phyloP scores from a whole-genome alignment of 2,797 vertebrate genomes.

The Parotocinclus haroldoi region DNA sequence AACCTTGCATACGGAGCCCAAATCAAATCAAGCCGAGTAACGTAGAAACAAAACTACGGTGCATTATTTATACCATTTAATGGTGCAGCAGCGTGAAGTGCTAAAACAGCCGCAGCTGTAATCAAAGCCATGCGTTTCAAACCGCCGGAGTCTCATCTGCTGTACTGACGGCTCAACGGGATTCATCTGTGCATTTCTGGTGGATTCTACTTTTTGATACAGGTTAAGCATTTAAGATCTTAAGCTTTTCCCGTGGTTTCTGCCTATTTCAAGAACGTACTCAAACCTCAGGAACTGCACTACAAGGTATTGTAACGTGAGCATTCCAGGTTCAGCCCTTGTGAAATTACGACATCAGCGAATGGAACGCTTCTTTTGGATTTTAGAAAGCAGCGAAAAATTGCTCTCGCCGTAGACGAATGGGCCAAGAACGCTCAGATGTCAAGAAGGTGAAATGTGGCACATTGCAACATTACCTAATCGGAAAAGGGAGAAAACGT shows the following conservation, averaged over 20 bases:
- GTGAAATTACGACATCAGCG: slow-evolving; percentile 14
- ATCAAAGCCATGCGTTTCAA: slow-evolving; percentile 91
- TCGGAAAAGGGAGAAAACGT: too few species aligned
- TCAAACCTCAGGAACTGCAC: slow-evolving; percentile 18
- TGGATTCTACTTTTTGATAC: slow-evolving; percentile 72
- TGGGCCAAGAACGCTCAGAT: too few species aligned
- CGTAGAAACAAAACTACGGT: slow-evolving; percentile 84
- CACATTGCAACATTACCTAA: too few species aligned
- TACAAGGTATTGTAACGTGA: slow-evolving; percentile 28
- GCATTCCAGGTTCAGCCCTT: slow-evolving; percentile 22
- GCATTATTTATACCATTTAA: slow-evolving; percentile 99
- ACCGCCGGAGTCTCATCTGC: slow-evolving; percentile 70
- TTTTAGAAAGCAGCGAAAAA: slow-evolving; percentile 11
- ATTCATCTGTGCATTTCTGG: slow-evolving; percentile 85
- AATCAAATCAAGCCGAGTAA: slow-evolving; percentile 97
- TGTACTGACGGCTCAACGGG: slow-evolving; percentile 93
- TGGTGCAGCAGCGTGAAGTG: slow-evolving; percentile 90
- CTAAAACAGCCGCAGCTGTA: slow-evolving; percentile 90
- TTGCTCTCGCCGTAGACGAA: slow-evolving; percentile 1
- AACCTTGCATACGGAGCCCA: slow-evolving; percentile 94
- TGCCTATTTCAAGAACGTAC: slow-evolving; percentile 50
- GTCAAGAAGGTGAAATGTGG: too few species aligned
- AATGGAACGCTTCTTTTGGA: too few species aligned
- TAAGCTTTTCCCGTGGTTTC: slow-evolving; percentile 44
- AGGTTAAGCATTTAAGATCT: slow-evolving; percentile 62